Base-by-base conservation (phyloP, 2,797 vertebrate genomes). In the Rhinatrema bivittatum region DNA sequence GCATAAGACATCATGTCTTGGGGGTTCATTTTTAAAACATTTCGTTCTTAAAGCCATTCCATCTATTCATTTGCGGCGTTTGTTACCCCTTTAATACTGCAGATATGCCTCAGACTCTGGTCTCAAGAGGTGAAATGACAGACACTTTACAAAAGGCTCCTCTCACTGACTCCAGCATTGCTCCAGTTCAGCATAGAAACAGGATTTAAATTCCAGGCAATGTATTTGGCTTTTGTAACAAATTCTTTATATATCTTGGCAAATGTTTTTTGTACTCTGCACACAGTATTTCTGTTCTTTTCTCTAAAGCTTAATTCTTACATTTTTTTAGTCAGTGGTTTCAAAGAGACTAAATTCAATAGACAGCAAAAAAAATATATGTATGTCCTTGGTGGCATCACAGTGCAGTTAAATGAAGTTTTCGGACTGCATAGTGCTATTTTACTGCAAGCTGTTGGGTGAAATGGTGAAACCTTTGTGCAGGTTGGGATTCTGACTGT, bases 401-500 rank as follows among this genome's bases (percentile, higher is more conserved):
- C n/a, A n/a, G n/a, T n/a, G n/a, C n/a, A n/a, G n/a, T n/a, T n/a
- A n/a, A n/a, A n/a, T n/a, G n/a, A n/a, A n/a, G n/a, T n/a, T n/a
- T n/a, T n/a, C n/a, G n/a, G n/a, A n/a, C n/a, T n/a, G n/a, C 51
- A 46, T 30, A 25, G 42, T 29, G 1, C 20, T 58, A 51, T 16
- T 39, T 66, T 59, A 78, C 45, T 72, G 68, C 35, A 73, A 65
- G 50, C 33, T 68, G 19, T 49, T 30, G 10, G 76, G 67, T 12
- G 77, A 68, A 3, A 75, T 54, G 12, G 70, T 60, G 30, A 93
- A 82, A 73, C 93, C 93, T 62, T 85, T 87, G 76, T 99, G 95
- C 55, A 99, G 86, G 70, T 97, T 99, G n/a, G 92, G 93, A 58
- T 97, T 98, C 76, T 97, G 94, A 68, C 95, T 99, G 74, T 99